Conservation (phyloP, 2,888 invertebrate genomes). For the Sepiola atlantica region DNA sequence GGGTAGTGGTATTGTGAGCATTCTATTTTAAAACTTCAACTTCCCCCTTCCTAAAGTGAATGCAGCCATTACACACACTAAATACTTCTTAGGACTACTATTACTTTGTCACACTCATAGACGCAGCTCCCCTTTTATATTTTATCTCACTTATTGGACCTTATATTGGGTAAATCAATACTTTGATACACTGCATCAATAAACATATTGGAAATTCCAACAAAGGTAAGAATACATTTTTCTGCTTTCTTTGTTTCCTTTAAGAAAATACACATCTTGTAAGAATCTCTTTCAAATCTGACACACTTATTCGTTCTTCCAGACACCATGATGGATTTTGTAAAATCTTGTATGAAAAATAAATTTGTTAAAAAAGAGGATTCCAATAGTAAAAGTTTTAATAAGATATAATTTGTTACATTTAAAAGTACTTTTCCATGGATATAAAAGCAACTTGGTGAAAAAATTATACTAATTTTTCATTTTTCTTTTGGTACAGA, state of each 20-base stretch:
- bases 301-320: too few relatives aligned
- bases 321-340: too few relatives aligned
- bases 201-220: background rate
- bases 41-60: background rate
- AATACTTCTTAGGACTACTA: background rate
- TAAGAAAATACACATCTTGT: too few relatives aligned
- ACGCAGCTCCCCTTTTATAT: background rate
- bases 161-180: background rate
- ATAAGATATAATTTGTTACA: too few relatives aligned
- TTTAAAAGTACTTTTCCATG: too few relatives aligned
- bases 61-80: conserved; percentile 11
- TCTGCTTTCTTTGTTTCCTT: background rate
- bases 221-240: background rate
- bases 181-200: background rate
- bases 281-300: too few relatives aligned
- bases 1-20: background rate
- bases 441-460: too few relatives aligned
- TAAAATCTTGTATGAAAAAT: too few relatives aligned
- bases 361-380: too few relatives aligned
- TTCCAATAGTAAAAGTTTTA: too few relatives aligned
- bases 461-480: too few relatives aligned
- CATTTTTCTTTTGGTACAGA: too few relatives aligned
- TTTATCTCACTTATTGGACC: background rate
- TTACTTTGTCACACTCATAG: background rate
- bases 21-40: background rate